These are phyloP conservation scores for Tetramorium simillimum DNA, from an alignment of 1,140 invertebrate species.

Conservation along the genomic window DNA sequence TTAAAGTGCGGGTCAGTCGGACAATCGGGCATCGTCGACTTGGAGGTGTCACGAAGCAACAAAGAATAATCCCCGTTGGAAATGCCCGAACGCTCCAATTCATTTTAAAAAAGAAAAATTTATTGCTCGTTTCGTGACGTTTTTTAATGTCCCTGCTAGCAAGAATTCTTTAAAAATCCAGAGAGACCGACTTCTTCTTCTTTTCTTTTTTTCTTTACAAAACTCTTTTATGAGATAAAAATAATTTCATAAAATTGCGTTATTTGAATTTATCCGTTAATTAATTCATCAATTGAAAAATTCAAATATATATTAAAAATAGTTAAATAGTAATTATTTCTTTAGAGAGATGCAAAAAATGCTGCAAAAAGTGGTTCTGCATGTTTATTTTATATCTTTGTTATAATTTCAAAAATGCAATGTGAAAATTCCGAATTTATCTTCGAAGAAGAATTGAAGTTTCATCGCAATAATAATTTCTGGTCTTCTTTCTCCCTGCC, in stretches of 20 bases:
- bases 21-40: background rate
- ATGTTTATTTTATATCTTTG: background rate
- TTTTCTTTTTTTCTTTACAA: background rate
- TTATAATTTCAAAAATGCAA: background rate
- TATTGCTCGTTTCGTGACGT: background rate
- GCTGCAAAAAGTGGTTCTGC: background rate
- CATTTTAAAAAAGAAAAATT: conserved; percentile 12
- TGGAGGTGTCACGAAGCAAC: background rate
- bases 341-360: background rate
- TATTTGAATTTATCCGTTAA: background rate
- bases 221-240: background rate
- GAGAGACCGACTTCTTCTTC: background rate
- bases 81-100: background rate
- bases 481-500: background rate
- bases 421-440: background rate
- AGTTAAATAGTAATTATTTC: background rate
- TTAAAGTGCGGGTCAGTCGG: background rate
- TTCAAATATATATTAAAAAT: background rate
- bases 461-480: background rate
- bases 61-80: background rate
- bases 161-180: background rate
- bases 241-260: background rate
- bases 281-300: background rate
- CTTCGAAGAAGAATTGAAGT: background rate
- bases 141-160: background rate